Base-by-base conservation (phyloP, 2,888 invertebrate genomes). In the Acanthopleura granulata region DNA sequence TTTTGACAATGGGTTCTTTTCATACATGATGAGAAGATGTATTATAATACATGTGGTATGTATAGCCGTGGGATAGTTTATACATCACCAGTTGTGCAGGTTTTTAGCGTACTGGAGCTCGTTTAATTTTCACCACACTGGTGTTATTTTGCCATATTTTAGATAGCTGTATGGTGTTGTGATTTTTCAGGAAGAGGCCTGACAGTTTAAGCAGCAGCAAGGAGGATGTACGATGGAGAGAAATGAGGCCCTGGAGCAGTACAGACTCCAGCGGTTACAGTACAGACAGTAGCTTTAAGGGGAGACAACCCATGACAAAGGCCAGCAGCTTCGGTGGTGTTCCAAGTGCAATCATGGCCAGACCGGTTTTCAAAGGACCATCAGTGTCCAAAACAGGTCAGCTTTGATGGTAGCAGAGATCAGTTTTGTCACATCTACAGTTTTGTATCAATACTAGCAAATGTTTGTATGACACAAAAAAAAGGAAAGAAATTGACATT, bases 251-350 rank as follows among this genome's bases (percentile, higher is more conserved):
- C 18, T 93, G 93, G 93, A 92, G 92, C 74, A 92, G 92, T 83
- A 92, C 92, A 4, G 93, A 93, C 76, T 92, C 92, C 12, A 86
- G 86, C 78, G 88, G 89, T 4, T 89, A 89, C 74, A 84, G 87
- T 40, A 86, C 87, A 76, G 93, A 93, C 72, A 90, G 84, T 50
- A 84, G 85, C 27, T 82, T 76, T 14, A 75, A 77, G 78, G 91
- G 77, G 22, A 79, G 82, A 51, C 78, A 92, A 15, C 93, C 93
- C 22, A 94, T 95, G 69, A 94, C 94, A 71, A 95, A 95, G 90
- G 95, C 96, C 73, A 96, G 95, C 91, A 96, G 96, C 90, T 97
- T 97, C 87, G 96, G 95, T 16, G 96, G 86, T 6, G 71, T 74
- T 22, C 73, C 73, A 1, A 57, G 57, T 72, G 57, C 61, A 51